These are phyloP conservation scores for Sylvicola fuscatus DNA, from an alignment of 2,888 invertebrate species.

Conservation along the genomic window DNA sequence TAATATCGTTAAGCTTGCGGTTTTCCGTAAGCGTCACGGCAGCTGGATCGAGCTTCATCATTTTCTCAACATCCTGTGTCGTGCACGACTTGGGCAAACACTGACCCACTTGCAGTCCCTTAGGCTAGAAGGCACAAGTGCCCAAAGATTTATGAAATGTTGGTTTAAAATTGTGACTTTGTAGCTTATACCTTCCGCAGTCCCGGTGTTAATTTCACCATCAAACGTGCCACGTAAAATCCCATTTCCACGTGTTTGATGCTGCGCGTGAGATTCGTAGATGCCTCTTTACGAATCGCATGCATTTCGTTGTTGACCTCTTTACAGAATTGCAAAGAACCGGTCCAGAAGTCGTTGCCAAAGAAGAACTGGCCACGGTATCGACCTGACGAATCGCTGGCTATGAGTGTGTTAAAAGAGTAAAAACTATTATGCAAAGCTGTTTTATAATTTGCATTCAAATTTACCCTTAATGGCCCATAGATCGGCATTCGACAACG, in stretches of 20 bases:
- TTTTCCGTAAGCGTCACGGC: conserved; percentile 14
- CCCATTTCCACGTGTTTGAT: conserved; percentile 18
- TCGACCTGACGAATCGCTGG: conserved; percentile 60
- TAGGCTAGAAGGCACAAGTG: too few relatives aligned
- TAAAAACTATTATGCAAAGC: too few relatives aligned
- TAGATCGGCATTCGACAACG: conserved; percentile 33
- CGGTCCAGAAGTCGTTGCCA: conserved; percentile 67
- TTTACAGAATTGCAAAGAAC: conserved; percentile 44
- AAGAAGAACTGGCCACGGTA: conserved; percentile 57
- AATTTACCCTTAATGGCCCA: conserved; percentile 69
- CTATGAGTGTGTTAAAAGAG: conserved; percentile 27
- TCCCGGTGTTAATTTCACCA: conserved; percentile 13
- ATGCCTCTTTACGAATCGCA: conserved; percentile 9
- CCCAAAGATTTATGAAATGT: too few relatives aligned
- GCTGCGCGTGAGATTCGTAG: background rate
- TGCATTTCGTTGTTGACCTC: conserved; percentile 27
- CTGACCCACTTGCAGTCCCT: conserved; percentile 45
- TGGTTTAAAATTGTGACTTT: background rate
- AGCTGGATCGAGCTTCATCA: conserved; percentile 23
- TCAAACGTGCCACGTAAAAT: conserved; percentile 18
- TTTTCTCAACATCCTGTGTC: conserved; percentile 28
- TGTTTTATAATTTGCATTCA: too few relatives aligned
- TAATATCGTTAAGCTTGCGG: background rate
- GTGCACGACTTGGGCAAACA: conserved; percentile 53
- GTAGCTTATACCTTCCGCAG: conserved; percentile 14